phyloP scores from a whole-genome alignment of 2,888 invertebrate genomes.

The Nasonia oneida region DNA sequence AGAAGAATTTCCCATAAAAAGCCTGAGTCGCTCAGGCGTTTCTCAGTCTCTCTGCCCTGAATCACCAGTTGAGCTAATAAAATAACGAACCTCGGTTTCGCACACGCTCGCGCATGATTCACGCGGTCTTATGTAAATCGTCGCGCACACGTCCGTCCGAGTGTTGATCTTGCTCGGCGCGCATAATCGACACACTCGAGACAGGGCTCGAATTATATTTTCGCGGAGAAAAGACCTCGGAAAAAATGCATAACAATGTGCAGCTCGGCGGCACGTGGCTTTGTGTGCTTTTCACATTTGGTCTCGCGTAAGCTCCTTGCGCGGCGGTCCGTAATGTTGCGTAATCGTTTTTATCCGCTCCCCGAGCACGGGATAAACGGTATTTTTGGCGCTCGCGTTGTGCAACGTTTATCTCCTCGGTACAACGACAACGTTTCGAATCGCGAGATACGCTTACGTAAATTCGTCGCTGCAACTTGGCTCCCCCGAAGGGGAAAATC shows the following conservation, averaged over 20 bases:
- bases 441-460: neutral
- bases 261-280: conserved; percentile 24
- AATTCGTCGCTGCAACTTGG: no score
- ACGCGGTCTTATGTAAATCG: conserved; percentile 52
- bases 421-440: neutral
- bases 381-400: neutral
- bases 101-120: conserved; percentile 21
- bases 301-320: conserved; percentile 16
- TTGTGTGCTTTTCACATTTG: conserved; percentile 32
- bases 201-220: conserved; percentile 9
- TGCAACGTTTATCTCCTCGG: neutral
- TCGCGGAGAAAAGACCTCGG: conserved; percentile 37
- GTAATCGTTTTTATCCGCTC: conserved; percentile 34
- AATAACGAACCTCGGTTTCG: conserved; percentile 42
- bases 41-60: neutral
- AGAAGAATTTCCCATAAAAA: conserved; percentile 41
- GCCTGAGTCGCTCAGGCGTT: neutral
- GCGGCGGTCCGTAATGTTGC: conserved; percentile 19
- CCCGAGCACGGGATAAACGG: neutral
- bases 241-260: conserved; percentile 44
- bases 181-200: conserved; percentile 43
- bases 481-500: neutral
- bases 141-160: conserved; percentile 9
- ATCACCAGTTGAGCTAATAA: conserved; percentile 43
- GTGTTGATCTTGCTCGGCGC: conserved; percentile 39